A percentile compares a stretch with the other conserved stretches of the same genome.
Conservation (phyloP, 2,113 vertebrate species). For the Grallaria varia region DNA sequence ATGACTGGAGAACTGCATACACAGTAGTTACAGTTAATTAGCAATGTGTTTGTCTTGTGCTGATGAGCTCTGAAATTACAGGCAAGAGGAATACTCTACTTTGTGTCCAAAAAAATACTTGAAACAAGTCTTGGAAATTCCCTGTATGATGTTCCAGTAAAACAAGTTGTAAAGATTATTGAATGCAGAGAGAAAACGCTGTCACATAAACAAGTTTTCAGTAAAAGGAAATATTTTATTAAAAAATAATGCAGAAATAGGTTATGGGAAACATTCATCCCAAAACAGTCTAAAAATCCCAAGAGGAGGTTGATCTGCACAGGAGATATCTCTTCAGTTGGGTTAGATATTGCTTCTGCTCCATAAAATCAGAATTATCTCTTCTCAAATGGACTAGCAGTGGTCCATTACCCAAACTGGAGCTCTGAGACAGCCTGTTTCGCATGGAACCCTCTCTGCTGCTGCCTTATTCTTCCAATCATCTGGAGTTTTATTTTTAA, state of each 20-base stretch:
- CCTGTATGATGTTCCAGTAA: conserved; percentile 13
- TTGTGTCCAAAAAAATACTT: neutral
- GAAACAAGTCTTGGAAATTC: conserved; percentile 26
- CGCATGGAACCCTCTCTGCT: neutral
- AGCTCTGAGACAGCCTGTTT: neutral
- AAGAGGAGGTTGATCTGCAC: neutral
- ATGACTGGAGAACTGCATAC: neutral
- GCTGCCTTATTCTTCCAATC: neutral
- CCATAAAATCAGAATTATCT: neutral
- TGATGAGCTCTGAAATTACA: neutral
- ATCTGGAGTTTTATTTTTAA: neutral
- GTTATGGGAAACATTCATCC: neutral
- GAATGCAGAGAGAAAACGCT: neutral
- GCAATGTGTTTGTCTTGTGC: conserved; percentile 10
- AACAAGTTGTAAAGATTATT: conserved; percentile 5
- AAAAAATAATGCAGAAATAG: neutral
- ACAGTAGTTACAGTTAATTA: conserved; percentile 23
- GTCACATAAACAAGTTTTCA: conserved; percentile 11
- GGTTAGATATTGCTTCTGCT: conserved; percentile 6
- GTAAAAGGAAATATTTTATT: neutral
- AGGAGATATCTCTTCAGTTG: neutral
- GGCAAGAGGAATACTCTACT: neutral
- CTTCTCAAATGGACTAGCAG: neutral
- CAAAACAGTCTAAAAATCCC: neutral
- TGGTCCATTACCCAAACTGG: neutral